Conservation (phyloP, 2,888 invertebrate genomes). For the Gortyna flavago region DNA sequence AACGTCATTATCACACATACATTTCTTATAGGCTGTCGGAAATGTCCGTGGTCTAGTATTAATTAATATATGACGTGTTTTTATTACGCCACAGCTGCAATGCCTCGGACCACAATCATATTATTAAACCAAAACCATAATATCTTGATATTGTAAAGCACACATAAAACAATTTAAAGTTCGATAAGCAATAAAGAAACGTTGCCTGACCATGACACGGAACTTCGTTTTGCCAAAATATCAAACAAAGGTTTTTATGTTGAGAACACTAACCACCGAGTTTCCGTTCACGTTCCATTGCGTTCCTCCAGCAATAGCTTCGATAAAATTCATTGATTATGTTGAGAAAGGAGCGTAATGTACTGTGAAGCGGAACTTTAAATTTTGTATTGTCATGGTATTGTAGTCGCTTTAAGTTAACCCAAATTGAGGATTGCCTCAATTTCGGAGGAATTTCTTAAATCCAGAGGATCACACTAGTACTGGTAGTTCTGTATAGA, state of each 20-base stretch:
- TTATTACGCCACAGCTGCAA: slow-evolving; percentile 11
- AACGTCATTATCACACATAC: slow-evolving; percentile 48
- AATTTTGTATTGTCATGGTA: slow-evolving; percentile 45
- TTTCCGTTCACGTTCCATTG: slow-evolving; percentile 53
- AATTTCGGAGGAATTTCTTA: slow-evolving; percentile 4
- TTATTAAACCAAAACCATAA: slow-evolving; percentile 18
- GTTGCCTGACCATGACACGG: slow-evolving; percentile 46
- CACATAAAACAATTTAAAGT: slow-evolving; percentile 25
- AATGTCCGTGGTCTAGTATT: slow-evolving; percentile 10
- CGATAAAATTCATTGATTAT: slow-evolving; percentile 56
- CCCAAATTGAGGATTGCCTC: slow-evolving; percentile 23
- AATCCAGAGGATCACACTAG: background rate
- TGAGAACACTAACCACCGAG: slow-evolving; percentile 31
- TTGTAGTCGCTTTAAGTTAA: slow-evolving; percentile 28
- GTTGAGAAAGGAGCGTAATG: slow-evolving; percentile 45
- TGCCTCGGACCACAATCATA: background rate
- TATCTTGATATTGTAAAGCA: slow-evolving; percentile 2
- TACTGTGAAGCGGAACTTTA: slow-evolving; percentile 52
- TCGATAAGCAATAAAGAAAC: slow-evolving; percentile 37
- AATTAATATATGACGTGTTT: slow-evolving; percentile 38
- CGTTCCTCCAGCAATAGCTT: slow-evolving; percentile 46
- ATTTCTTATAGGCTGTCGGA: slow-evolving; percentile 27
- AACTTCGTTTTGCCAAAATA: slow-evolving; percentile 46
- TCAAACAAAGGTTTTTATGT: slow-evolving; percentile 39
- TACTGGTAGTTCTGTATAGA: background rate